Evolutionary conservation across 2,113 vertebrate species (phyloP), one percentile per base, ranked within the genome.

Genomic region (Platysteira castanea): DNA sequence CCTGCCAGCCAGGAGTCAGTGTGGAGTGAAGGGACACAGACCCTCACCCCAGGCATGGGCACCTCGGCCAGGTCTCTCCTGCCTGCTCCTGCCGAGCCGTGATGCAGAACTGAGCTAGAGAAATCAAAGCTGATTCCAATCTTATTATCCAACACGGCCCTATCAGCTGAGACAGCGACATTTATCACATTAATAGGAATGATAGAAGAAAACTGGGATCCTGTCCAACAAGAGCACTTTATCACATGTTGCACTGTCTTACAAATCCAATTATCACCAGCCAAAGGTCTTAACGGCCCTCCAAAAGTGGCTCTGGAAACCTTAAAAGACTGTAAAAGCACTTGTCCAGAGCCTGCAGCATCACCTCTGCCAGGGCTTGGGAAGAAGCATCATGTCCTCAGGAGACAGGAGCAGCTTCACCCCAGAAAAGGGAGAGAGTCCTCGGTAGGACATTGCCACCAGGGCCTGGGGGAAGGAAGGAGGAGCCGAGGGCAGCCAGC

Each of bases 121-220:
- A 95, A 97, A 97, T 97, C 97, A 96, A 96, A 98, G 94, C 93
- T 95, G 97, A 97, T 97, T 97, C 97, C 96, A 97, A 97, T 98
- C 97, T 98, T 96, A 98, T 98, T 98, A 98, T 96, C 98, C 98
- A 98, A 97, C 96, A 96, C 76, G 90, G 97, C 46, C 97, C 97
- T 97, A 98, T 98, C 97, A 97, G 96, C 97, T 91, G 96, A 97
- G 98, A 97, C 98, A 98, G 98, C 85, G 84, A 97, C 98, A 98
- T 98, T 98, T 98, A 98, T 98, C 98, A 98, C 97, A 97, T 98
- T 98, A 98, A 98, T 98, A 98, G 97, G 90, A 98, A 98, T 97
- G 98, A 96, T 95, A 96, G 98, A 97, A 96, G 97, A 97, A 98
- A 97, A 96, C 98, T 97, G 97, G 98, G 98, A 98, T 94, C 93